Evolutionary conservation across 2,113 vertebrate species (phyloP), one percentile per base, ranked within the genome.

Genomic region (Brienomyrus brachyistius): DNA sequence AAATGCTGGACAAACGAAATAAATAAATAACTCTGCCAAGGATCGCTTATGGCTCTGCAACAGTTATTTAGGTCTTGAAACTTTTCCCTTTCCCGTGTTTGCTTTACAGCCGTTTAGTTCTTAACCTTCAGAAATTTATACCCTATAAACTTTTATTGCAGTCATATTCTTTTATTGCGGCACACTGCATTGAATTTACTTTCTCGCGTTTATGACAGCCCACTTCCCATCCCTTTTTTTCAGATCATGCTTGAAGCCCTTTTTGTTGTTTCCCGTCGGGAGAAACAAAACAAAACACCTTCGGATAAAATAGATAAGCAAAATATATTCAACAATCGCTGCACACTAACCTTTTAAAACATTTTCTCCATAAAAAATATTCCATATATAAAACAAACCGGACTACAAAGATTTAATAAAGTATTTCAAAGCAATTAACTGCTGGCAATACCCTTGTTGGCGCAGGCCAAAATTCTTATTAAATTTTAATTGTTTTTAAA

Each of bases 111-210:
- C 97, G 96, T 97, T 98, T 96, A 97, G 97, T 98, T 98, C 97
- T 97, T 98, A 98, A 98, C 98, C 98, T 99, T 98, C 97, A 97
- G 96, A 98, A 97, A 98, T 99, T 96, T 98, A 97, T 98, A 98
- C 98, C 96, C 98, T 97, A 99, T 99, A 99, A 99, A 99, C 95
- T 98, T 99, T 99, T 99, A 99, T 97, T 96, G 97, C 97, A 96
- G 97, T 98, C 98, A 98, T 99, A 98, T 99, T 97, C 96, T 98
- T 99, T 99, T 99, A 99, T 97, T 96, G 97, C 97, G 92, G 96
- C 95, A 90, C 97, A 94, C 96, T 94, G 96, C 97, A 93, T 94
- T 95, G 96, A 94, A 96, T 98, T 96, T 97, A 96, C 95, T 95
- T 94, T 93, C 91, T 92, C 90, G 93, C 92, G 94, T 98, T 97